These are phyloP conservation scores for Conger conger DNA, from an alignment of 2,113 vertebrate species.

Conservation along the genomic window DNA sequence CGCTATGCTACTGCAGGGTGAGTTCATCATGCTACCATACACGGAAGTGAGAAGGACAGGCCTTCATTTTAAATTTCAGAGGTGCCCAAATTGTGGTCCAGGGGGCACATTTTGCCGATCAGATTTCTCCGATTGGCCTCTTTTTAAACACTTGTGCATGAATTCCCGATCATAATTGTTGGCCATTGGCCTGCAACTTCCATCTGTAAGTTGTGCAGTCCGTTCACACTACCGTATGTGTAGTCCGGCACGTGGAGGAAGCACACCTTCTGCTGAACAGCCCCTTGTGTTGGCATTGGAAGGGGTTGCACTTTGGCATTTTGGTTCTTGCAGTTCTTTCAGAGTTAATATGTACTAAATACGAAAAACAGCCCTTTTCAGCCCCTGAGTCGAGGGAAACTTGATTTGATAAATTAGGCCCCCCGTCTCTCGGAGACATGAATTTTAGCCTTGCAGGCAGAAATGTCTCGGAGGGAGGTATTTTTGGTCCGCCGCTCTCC, in stretches of 20 bases:
- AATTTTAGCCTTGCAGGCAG: not conserved
- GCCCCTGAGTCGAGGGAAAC: not conserved
- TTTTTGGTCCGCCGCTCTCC: not conserved
- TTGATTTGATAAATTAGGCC: not conserved
- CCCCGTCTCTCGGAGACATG: not conserved
- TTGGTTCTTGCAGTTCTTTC: not conserved
- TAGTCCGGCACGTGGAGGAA: no score
- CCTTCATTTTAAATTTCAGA: no score
- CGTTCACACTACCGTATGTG: no score
- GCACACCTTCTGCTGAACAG: not conserved
- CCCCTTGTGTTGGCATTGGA: not conserved
- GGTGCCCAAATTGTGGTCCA: no score
- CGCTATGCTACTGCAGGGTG: no score
- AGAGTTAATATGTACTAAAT: not conserved
- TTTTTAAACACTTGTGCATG: not conserved
- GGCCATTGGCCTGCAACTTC: no score
- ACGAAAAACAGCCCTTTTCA: not conserved
- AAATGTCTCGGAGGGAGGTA: not conserved
- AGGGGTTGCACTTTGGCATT: not conserved
- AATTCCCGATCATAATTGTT: no score
- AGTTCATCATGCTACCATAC: no score
- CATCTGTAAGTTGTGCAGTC: no score
- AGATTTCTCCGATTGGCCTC: not conserved
- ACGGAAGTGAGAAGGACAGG: constrained; percentile 77
- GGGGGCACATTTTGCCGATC: not conserved